Evolutionary conservation across 1,140 invertebrate species (phyloP).

Genomic region (Plectrocnemia conspersa): DNA sequence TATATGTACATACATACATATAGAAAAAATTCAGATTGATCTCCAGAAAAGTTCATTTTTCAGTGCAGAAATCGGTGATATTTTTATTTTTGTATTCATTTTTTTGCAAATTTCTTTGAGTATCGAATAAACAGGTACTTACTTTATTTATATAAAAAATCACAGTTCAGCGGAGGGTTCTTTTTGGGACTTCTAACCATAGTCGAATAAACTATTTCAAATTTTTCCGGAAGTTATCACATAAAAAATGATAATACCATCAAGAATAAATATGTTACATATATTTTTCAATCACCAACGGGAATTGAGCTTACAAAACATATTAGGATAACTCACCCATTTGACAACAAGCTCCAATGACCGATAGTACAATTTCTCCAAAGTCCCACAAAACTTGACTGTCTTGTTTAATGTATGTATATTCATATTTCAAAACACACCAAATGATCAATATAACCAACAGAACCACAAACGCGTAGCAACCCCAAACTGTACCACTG

Average conservation of each 20-base stretch:
- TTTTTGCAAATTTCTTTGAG: too few species aligned
- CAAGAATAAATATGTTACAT: too few species aligned
- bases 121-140: too few species aligned
- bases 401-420: slow-evolving; percentile 21
- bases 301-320: not conserved
- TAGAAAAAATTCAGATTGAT: too few species aligned
- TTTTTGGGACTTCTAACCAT: too few species aligned
- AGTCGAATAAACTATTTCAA: too few species aligned
- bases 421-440: slow-evolving; percentile 22
- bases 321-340: slow-evolving; percentile 27
- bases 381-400: slow-evolving; percentile 21
- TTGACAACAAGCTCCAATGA: slow-evolving; percentile 32
- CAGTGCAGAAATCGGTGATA: too few species aligned
- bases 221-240: not conserved
- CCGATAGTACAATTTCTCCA: slow-evolving; percentile 30
- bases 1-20: too few species aligned
- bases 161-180: too few species aligned
- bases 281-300: not conserved
- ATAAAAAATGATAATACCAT: not conserved
- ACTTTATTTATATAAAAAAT: too few species aligned
- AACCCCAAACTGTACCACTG: slow-evolving; percentile 21
- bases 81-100: too few species aligned
- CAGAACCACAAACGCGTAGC: slow-evolving; percentile 16
- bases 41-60: too few species aligned
- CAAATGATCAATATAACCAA: slow-evolving; percentile 25